A percentile compares a stretch with the other conserved stretches of the same genome.
Evolutionary conservation across 1,140 invertebrate genomes (phyloP).

Genomic region (Drosophila bipectinata): DNA sequence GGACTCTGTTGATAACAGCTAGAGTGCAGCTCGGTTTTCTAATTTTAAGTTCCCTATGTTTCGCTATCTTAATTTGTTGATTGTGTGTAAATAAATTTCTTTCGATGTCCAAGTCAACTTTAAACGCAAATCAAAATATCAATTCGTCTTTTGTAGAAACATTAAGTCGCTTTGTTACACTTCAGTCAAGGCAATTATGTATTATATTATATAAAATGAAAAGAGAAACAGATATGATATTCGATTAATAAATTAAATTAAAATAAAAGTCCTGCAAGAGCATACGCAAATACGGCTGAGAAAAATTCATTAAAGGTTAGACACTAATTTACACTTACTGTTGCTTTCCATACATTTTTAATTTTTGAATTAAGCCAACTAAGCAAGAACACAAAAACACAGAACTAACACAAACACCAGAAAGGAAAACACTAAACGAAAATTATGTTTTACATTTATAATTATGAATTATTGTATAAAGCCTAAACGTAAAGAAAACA

Average conservation of each 20-base stretch:
- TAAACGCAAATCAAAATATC: slow-evolving; percentile 64
- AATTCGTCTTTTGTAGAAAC: slow-evolving; percentile 68
- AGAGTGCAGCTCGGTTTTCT: slow-evolving; percentile 63
- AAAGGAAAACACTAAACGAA: slow-evolving; percentile 32
- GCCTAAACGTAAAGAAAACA: slow-evolving; percentile 66
- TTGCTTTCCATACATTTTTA: slow-evolving; percentile 79
- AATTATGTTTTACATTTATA: slow-evolving; percentile 72
- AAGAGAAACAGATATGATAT: slow-evolving; percentile 37
- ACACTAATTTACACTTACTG: slow-evolving; percentile 68
- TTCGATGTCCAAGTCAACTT: slow-evolving; percentile 43
- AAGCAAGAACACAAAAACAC: slow-evolving; percentile 39
- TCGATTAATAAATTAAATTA: slow-evolving; percentile 51
- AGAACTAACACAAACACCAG: slow-evolving; percentile 21
- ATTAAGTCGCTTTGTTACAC: slow-evolving; percentile 58
- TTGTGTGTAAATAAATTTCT: slow-evolving; percentile 72
- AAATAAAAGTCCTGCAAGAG: slow-evolving; percentile 19
- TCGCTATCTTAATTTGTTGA: slow-evolving; percentile 50
- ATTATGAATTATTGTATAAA: slow-evolving; percentile 69
- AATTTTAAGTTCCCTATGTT: slow-evolving; percentile 67
- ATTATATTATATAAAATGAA: slow-evolving; percentile 73
- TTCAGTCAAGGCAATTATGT: slow-evolving; percentile 78
- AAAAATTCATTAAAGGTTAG: slow-evolving; percentile 60
- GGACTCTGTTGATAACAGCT: slow-evolving; percentile 54
- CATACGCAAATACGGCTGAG: slow-evolving; percentile 26
- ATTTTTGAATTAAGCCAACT: slow-evolving; percentile 70